These are phyloP conservation scores for Pollachius pollachius DNA, from an alignment of 2,113 vertebrate genomes.

Conservation along the genomic window DNA sequence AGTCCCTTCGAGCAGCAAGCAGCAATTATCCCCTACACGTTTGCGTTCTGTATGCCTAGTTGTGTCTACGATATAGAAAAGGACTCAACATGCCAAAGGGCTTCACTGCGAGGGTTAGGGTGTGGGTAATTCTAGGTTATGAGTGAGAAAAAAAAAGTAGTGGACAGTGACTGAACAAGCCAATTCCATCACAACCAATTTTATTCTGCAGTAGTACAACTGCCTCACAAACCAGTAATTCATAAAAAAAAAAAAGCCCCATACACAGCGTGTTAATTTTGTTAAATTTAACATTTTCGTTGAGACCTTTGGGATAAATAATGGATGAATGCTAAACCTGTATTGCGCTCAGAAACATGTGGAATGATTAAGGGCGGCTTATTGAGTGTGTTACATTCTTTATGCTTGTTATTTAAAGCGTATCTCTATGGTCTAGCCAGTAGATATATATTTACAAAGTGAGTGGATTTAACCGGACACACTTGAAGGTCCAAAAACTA, in stretches of 20 bases:
- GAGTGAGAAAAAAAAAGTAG: constrained; percentile 13
- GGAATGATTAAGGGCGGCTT: constrained; percentile 38
- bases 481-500: constrained; percentile 16
- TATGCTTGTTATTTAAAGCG: constrained; percentile 42
- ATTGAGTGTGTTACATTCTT: constrained; percentile 56
- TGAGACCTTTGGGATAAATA: constrained; percentile 26
- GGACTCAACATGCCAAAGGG: neutral
- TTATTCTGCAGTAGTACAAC: constrained; percentile 31
- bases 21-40: constrained; percentile 25
- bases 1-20: constrained; percentile 49
- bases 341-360: constrained; percentile 20
- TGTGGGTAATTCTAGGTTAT: constrained; percentile 12
- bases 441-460: constrained; percentile 30
- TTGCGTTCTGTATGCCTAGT: constrained; percentile 14
- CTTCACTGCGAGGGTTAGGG: neutral
- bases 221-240: constrained; percentile 23
- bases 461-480: constrained; percentile 33
- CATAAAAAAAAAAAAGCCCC: neutral
- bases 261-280: constrained; percentile 17
- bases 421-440: constrained; percentile 19
- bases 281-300: constrained; percentile 26
- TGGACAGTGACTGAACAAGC: neutral
- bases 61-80: constrained; percentile 4
- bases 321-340: constrained; percentile 1
- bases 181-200: constrained; percentile 15